Evolutionary conservation across 2,888 invertebrate genomes (phyloP), one percentile per base, ranked within the genome.

Genomic region (Stomorhina lunata): DNA sequence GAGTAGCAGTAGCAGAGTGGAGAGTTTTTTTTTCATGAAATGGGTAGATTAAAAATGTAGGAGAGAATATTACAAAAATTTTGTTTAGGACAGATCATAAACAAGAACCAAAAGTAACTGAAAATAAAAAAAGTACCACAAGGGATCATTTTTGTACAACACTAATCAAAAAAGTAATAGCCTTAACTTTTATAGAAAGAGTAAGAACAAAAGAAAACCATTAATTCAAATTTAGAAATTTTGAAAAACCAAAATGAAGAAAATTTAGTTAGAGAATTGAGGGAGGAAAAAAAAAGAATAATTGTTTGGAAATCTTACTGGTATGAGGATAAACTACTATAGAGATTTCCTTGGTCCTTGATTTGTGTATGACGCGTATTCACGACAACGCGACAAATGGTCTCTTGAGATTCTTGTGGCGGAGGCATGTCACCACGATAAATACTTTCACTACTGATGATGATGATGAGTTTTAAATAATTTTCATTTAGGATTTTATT

Each of bases 381-480:
- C 73, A 68, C 63, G n/a, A n/a, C n/a, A 48, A 78, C 40, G 71
- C 76, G 75, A 78, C 57, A 76, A 37, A 73, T 48, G 81, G 68
- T 48, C 57, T 61, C 75, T 66, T 75, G 79, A 20, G 71, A 20
- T 79, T 80, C 66, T 75, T 71, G 65, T 66, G 81, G 78, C 69
- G 86, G 86, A 77, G 89, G 89, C 89, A 90, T 89, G 84, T 90
- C 90, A 84, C 89, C 90, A 81, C 89, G 88, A 87, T 90, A 90
- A 86, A 89, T 86, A 82, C 86, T 84, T 85, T 88, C 89, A 86
- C 89, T 89, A 87, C 87, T 86, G 85, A 80, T 66, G 63, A 59
- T 73, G 57, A 40, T 76, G 12, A 12, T 75, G 37, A 50, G 57
- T 78, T 68, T 29, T 59, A 15, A 55, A 50, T 53, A 55, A 65